Percentiles rank a stretch among this genome's conserved stretches.
Evolutionary conservation across 2,797 vertebrate species (phyloP).

Genomic region (Scarus forsteni): DNA sequence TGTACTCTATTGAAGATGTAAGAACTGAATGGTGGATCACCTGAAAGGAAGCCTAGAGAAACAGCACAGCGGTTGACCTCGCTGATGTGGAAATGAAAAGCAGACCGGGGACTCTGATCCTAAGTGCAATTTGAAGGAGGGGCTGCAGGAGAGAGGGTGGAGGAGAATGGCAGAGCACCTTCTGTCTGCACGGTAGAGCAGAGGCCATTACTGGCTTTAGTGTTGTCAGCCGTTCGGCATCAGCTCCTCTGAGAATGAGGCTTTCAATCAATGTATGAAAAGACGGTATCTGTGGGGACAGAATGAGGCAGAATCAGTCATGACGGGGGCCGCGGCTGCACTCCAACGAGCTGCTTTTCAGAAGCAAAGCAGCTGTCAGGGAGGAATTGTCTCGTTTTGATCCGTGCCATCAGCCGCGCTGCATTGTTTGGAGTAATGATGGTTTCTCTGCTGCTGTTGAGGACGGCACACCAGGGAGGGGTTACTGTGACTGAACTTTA

Average conservation of each 20-base stretch:
- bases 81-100: conserved; percentile 42
- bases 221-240: conserved; percentile 61
- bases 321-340: conserved; percentile 43
- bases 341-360: conserved; percentile 60
- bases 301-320: conserved; percentile 60
- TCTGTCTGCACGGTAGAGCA: conserved; percentile 47
- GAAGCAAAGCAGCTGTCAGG: conserved; percentile 48
- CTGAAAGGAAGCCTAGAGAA: conserved; percentile 35
- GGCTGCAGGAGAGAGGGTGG: conserved; percentile 27
- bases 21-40: conserved; percentile 21
- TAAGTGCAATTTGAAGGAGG: conserved; percentile 45
- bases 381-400: conserved; percentile 56
- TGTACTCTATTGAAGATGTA: conserved; percentile 11
- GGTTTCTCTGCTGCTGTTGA: conserved; percentile 50
- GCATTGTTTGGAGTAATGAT: conserved; percentile 60
- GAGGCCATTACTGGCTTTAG: conserved; percentile 60
- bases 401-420: conserved; percentile 41
- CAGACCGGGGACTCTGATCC: conserved; percentile 34
- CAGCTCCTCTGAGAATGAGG: conserved; percentile 69
- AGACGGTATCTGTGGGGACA: conserved; percentile 60
- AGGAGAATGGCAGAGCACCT: conserved; percentile 60
- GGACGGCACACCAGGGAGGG: conserved; percentile 27
- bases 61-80: conserved; percentile 25
- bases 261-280: conserved; percentile 80
- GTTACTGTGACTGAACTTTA: conserved; percentile 13